phyloP scores from a whole-genome alignment of 2,888 invertebrate genomes.

The Spodoptera exigua region DNA sequence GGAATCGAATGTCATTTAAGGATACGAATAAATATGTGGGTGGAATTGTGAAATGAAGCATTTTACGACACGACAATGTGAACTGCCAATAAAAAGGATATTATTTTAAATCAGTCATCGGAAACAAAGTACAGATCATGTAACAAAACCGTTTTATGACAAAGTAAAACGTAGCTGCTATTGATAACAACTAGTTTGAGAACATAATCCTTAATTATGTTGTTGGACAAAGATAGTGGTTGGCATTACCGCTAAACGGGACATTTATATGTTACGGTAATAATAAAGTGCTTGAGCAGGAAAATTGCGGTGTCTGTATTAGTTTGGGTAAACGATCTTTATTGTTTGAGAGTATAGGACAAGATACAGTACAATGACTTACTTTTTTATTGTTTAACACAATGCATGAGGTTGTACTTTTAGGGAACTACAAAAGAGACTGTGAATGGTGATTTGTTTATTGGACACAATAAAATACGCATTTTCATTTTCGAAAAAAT shows the following conservation, averaged over 20 bases:
- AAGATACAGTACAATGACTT: too few species aligned
- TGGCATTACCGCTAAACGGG: slow-evolving; percentile 30
- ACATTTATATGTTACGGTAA: slow-evolving; percentile 21
- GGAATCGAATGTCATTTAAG: slow-evolving; percentile 42
- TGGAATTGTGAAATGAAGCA: slow-evolving; percentile 54
- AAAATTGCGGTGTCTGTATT: slow-evolving; percentile 22
- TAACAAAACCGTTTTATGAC: slow-evolving; percentile 57
- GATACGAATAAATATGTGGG: slow-evolving; percentile 55
- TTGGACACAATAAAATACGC: too few species aligned
- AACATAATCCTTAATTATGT: slow-evolving; percentile 42
- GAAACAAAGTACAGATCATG: slow-evolving; percentile 52
- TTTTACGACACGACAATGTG: slow-evolving; percentile 56
- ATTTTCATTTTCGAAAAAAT: too few species aligned
- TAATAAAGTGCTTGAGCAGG: slow-evolving; percentile 10
- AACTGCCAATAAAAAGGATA: slow-evolving; percentile 56
- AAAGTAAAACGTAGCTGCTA: slow-evolving; percentile 48
- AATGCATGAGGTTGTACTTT: too few species aligned
- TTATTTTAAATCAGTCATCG: slow-evolving; percentile 59
- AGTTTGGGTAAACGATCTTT: slow-evolving; percentile 2
- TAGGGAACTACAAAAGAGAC: too few species aligned
- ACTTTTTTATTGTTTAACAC: too few species aligned
- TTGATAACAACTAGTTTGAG: slow-evolving; percentile 45
- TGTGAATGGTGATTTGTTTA: too few species aligned
- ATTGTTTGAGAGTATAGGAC: too few species aligned
- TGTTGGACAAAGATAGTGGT: slow-evolving; percentile 45